A percentile compares a stretch with the other conserved stretches of the same genome.
Conservation (phyloP, 2,797 vertebrate genomes). For the Coranthus polyacanthus region DNA sequence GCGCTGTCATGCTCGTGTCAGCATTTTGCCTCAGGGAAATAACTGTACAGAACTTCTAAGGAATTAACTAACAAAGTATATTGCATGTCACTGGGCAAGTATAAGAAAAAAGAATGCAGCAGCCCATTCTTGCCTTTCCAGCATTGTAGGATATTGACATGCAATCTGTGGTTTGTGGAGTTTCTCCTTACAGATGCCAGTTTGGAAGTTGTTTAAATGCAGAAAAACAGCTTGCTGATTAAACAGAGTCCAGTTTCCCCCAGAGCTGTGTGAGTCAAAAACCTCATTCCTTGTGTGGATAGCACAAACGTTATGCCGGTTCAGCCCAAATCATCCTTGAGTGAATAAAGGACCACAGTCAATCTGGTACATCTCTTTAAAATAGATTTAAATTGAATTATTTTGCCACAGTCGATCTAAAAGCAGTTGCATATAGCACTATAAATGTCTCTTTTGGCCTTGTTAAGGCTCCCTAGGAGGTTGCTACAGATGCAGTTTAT, state of each 20-base stretch:
- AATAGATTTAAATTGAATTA: constrained; percentile 18
- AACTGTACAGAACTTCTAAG: neutral
- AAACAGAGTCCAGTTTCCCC: constrained; percentile 52
- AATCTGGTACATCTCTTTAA: constrained; percentile 18
- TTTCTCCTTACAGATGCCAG: constrained; percentile 48
- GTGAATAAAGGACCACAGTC: constrained; percentile 28
- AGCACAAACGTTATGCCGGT: constrained; percentile 44
- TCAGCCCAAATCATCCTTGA: constrained; percentile 39
- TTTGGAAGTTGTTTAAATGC: constrained; percentile 64
- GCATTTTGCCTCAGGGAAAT: neutral
- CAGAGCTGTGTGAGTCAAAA: constrained; percentile 43
- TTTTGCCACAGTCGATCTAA: constrained; percentile 9
- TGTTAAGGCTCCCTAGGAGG: neutral
- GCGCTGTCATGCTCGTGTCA: constrained; percentile 5
- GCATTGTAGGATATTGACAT: constrained; percentile 47
- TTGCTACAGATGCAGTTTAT: neutral
- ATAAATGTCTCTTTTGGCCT: constrained; percentile 15
- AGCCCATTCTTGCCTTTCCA: constrained; percentile 32
- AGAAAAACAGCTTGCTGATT: constrained; percentile 60
- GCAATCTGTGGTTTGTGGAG: constrained; percentile 52
- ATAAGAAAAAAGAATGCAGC: constrained; percentile 15
- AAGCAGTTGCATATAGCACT: constrained; percentile 9
- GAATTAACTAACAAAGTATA: constrained; percentile 35
- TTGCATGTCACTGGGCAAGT: constrained; percentile 30
- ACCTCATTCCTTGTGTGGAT: constrained; percentile 40